These are phyloP conservation scores for Nothoprocta perdicaria DNA, from an alignment of 2,113 vertebrate genomes.

Conservation along the genomic window DNA sequence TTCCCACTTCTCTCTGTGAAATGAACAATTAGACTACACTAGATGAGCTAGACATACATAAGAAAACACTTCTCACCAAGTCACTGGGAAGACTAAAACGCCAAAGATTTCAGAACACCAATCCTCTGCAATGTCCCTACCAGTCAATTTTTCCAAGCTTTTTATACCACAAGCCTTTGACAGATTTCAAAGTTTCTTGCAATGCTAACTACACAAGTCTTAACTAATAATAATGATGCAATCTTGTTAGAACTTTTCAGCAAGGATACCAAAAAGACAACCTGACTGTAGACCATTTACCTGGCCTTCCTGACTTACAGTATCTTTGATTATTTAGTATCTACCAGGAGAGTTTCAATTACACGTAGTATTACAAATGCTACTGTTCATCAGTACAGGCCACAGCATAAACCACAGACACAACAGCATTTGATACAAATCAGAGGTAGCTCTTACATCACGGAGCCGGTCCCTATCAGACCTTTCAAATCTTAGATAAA, in stretches of 20 bases:
- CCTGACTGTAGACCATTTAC: not conserved
- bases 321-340: not conserved
- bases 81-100: not conserved
- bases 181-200: constrained; percentile 12
- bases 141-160: not conserved
- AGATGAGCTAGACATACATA: not conserved
- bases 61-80: not conserved
- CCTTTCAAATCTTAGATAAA: not conserved
- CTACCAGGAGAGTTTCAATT: not conserved
- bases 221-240: not conserved
- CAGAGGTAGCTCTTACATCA: not conserved
- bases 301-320: not conserved
- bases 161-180: not conserved
- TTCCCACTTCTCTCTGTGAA: not conserved
- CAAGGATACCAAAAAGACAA: not conserved
- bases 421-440: not conserved
- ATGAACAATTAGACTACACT: not conserved
- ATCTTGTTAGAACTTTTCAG: not conserved
- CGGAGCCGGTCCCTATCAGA: not conserved
- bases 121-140: not conserved
- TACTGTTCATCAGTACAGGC: not conserved
- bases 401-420: not conserved
- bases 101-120: not conserved
- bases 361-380: not conserved
- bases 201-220: not conserved